Conservation (phyloP, 2,888 invertebrate species). For the Ypsolopha sequella region DNA sequence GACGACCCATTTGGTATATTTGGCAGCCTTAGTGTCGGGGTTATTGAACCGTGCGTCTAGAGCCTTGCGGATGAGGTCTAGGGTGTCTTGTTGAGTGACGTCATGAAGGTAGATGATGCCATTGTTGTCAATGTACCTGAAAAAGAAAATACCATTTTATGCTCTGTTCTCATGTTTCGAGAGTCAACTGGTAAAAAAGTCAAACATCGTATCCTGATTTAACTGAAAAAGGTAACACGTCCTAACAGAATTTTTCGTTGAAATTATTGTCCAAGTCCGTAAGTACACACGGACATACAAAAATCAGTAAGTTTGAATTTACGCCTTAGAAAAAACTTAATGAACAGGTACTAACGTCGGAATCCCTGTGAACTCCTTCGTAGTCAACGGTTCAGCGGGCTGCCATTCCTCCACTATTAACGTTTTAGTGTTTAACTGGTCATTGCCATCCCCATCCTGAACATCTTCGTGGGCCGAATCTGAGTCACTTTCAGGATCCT, state of each 20-base stretch:
- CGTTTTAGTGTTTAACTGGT: conserved; percentile 20
- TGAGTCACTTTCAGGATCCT: not conserved
- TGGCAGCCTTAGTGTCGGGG: conserved; percentile 43
- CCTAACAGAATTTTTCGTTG: too few species aligned
- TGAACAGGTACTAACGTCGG: conserved; percentile 74
- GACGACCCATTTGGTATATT: conserved; percentile 65
- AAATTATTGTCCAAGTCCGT: too few species aligned
- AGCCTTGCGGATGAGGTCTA: conserved; percentile 61
- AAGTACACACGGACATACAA: too few species aligned
- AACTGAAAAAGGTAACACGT: too few species aligned
- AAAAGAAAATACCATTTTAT: conserved; percentile 1
- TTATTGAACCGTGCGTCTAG: conserved; percentile 57
- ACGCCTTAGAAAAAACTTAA: too few species aligned
- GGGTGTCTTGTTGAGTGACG: conserved; percentile 34
- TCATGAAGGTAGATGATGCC: conserved; percentile 57
- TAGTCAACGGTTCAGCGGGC: conserved; percentile 60
- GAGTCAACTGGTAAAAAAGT: too few species aligned
- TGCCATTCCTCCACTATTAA: conserved; percentile 71
- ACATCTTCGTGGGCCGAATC: not conserved
- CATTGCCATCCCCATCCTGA: conserved; percentile 2
- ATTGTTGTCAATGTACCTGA: conserved; percentile 52
- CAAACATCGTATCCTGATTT: too few species aligned
- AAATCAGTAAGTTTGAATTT: too few species aligned
- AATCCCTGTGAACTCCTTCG: conserved; percentile 67
- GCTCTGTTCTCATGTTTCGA: too few species aligned